Evolutionary conservation across 2,888 invertebrate genomes (phyloP), one percentile per base, ranked within the genome.

Genomic region (Cryptocheilus praepositus): DNA sequence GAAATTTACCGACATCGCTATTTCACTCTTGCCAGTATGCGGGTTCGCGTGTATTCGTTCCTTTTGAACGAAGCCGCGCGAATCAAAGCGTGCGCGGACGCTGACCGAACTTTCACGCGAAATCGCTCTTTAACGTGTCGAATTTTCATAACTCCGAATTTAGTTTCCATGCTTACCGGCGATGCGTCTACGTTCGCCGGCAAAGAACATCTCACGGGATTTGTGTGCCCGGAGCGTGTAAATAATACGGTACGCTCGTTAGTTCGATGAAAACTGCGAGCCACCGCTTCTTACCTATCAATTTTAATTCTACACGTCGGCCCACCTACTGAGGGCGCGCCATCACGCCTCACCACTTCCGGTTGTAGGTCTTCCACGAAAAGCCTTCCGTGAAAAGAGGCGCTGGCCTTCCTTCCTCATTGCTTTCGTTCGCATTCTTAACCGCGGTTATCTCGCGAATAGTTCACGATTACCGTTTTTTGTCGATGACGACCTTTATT

Each of bases 181-280:
- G n/a, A 1, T 57, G 21, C 21, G 5, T 21, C 57, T 8, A 19
- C 18, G 11, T 44, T 45, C 19, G 16, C 11, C 53, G 28, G 61
- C 58, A 64, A 36, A 64, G 55, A 70, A 57, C 44, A 58, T 58
- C 55, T 59, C 15, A 45, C 36, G 44, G 16, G 22, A 28, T 61
- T 49, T 28, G 59, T 58, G 46, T 64, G 64, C 51, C 57, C 36
- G 36, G 36, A 36, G 67, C 66, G 66, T 64, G 61, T 67, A 64
- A 77, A 70, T 67, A 64, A 21, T 61, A 45, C 58, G 64, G 67
- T 18, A n/a, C 19, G 61, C 36, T 46, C 70, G 69, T 71, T 75
- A 77, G 78, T 77, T 77, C 64, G 73, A 75, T 76, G 75, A 77
- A 77, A 77, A 75, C 75, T 77, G 77, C 77, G 69, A 77, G 70